Evolutionary conservation across 2,113 vertebrate genomes (phyloP), one percentile per base, ranked within the genome.

Genomic region (Erinaceus europaeus): DNA sequence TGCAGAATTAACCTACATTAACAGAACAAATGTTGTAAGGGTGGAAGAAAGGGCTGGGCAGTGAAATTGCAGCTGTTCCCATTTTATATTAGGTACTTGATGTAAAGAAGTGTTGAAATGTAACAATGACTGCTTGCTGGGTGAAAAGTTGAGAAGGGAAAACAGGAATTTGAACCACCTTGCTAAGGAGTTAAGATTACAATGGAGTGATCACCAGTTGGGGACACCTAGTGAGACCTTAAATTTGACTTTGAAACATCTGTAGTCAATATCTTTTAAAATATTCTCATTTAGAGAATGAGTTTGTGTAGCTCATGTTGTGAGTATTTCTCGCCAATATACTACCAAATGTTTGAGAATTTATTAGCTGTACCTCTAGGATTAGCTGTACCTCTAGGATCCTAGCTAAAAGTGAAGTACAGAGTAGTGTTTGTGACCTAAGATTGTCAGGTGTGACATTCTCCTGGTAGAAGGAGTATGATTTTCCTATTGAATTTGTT

Each of bases 1-100:
- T 98, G 98, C 96, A 95, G 98, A 99, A 99, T 99, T 98, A 99
- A 99, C 97, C 98, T 96, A 96, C 97, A 98, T 99, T 99, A 99
- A 98, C 97, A 97, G 97, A 98, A 98, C 96, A 97, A 98, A 98
- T 98, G 97, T 97, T 97, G 96, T 96, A 97, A 96, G 97, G 98
- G 96, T 97, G 97, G 97, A 97, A 96, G 97, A 95, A 97, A 96
- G 95, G 97, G 96, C 96, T 97, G 97, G 96, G 95, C 97, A 98
- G 97, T 96, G 97, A 97, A 98, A 97, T 97, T 98, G 97, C 98
- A 99, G 97, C 97, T 98, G 97, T 97, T 97, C 93, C 53, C 92
- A 80, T 92, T 96, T 97, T 95, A 71, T 89, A 91, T 93, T 94
- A 96, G 95, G 96, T 96, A 96, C 90, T 94, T 95, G 94, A 93